phyloP scores from a whole-genome alignment of 2,113 vertebrate genomes.

The Pterocles gutturalis region DNA sequence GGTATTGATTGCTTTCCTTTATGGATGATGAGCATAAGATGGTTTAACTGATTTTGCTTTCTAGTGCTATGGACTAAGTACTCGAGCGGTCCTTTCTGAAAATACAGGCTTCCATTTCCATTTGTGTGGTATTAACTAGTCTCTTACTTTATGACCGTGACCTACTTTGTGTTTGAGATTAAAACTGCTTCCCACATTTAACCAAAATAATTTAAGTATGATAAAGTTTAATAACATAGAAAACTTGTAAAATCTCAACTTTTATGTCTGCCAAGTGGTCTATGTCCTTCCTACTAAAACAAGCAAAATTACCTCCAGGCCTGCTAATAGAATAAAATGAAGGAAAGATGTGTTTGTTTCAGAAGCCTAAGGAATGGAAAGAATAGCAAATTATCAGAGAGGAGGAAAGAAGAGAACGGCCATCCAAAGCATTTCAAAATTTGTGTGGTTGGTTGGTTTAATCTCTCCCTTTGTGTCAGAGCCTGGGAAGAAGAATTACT shows the following conservation, averaged over 20 bases:
- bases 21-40: constrained; percentile 62
- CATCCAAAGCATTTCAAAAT: constrained; percentile 29
- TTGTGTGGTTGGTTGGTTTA: constrained; percentile 37
- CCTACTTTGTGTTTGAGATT: background rate
- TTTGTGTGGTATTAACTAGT: background rate
- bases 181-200: background rate
- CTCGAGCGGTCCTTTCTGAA: constrained; percentile 37
- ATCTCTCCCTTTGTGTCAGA: constrained; percentile 50
- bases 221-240: background rate
- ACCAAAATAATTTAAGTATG: background rate
- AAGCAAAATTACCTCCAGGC: background rate
- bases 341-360: background rate
- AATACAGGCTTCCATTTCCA: constrained; percentile 20
- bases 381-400: constrained; percentile 11
- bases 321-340: background rate
- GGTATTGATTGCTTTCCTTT: constrained; percentile 85
- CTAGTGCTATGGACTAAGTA: constrained; percentile 47
- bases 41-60: constrained; percentile 73
- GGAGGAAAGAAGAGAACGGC: background rate
- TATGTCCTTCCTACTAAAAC: background rate
- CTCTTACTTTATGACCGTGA: background rate
- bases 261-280: background rate
- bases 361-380: background rate
- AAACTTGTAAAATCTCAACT: background rate
- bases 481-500: constrained; percentile 55